Evolutionary conservation across 2,113 vertebrate species (phyloP).

Genomic region (Xiphophorus couchianus): DNA sequence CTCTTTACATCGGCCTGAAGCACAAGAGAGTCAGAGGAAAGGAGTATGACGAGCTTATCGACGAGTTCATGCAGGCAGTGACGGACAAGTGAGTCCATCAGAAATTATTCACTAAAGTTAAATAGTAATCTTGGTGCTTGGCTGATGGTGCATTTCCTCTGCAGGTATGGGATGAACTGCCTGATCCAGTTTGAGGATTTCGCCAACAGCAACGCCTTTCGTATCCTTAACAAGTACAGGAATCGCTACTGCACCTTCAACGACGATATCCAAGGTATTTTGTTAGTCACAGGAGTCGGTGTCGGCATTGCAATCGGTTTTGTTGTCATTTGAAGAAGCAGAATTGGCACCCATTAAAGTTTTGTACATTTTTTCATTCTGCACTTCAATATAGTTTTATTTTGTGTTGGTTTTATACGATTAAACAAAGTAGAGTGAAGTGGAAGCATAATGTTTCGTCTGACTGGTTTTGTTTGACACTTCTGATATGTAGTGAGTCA

Average conservation of each 20-base stretch:
- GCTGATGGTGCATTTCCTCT: neutral
- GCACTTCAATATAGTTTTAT: neutral
- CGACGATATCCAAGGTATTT: constrained; percentile 96
- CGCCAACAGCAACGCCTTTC: constrained; percentile 94
- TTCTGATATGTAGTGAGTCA: neutral
- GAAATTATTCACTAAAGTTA: neutral
- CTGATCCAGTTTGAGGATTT: constrained; percentile 99
- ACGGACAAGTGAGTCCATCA: constrained; percentile 88
- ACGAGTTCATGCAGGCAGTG: constrained; percentile 98
- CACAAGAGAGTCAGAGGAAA: constrained; percentile 92
- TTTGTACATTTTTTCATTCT: neutral
- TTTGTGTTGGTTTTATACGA: neutral
- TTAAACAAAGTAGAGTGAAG: no score
- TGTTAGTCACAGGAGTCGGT: neutral
- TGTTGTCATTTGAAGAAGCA: neutral
- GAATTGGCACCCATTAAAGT: no score
- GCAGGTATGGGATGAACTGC: constrained; percentile 94
- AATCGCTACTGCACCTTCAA: constrained; percentile 94
- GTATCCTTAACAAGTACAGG: constrained; percentile 95
- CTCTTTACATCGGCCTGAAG: constrained; percentile 96
- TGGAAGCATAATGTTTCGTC: neutral
- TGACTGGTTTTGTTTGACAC: neutral
- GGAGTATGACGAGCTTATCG: constrained; percentile 92
- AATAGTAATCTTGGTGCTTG: neutral
- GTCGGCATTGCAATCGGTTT: no score